Conservation (phyloP, 2,888 invertebrate genomes). For the Psylliodes chrysocephalus region DNA sequence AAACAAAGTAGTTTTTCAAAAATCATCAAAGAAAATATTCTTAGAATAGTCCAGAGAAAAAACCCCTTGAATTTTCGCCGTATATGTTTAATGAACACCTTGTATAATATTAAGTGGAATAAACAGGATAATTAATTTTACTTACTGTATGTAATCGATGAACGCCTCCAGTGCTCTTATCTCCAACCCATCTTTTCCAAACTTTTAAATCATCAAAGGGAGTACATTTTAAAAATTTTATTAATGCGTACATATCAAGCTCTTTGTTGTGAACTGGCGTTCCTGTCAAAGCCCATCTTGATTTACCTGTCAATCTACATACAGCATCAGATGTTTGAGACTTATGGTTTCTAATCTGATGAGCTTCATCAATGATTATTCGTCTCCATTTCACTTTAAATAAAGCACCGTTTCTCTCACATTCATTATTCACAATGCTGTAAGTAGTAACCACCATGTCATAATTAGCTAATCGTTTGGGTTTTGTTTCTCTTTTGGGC, state of each 20-base stretch:
- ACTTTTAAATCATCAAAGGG: constrained; percentile 90
- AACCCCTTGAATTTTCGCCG: too few species aligned
- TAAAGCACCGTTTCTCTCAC: constrained; percentile 69
- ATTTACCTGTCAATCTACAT: constrained; percentile 70
- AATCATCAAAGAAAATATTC: too few species aligned
- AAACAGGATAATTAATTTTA: too few species aligned
- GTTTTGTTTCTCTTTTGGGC: constrained; percentile 72
- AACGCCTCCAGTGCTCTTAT: constrained; percentile 80
- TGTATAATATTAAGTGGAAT: too few species aligned
- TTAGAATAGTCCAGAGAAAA: background rate
- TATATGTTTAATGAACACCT: too few species aligned
- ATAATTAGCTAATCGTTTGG: constrained; percentile 72
- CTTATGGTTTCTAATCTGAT: constrained; percentile 89
- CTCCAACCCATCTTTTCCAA: constrained; percentile 94
- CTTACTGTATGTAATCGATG: constrained; percentile 78
- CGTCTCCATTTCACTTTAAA: constrained; percentile 84
- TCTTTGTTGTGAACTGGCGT: constrained; percentile 97
- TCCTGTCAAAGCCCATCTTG: constrained; percentile 90
- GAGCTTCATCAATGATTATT: constrained; percentile 93
- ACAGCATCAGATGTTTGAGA: constrained; percentile 78
- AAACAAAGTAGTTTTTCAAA: too few species aligned
- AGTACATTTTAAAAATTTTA: constrained; percentile 85
- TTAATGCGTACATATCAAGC: constrained; percentile 80
- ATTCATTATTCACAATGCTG: constrained; percentile 75
- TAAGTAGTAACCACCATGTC: constrained; percentile 94